Conservation (phyloP, 2,888 invertebrate genomes). For the Cheiracanthium punctorium region DNA sequence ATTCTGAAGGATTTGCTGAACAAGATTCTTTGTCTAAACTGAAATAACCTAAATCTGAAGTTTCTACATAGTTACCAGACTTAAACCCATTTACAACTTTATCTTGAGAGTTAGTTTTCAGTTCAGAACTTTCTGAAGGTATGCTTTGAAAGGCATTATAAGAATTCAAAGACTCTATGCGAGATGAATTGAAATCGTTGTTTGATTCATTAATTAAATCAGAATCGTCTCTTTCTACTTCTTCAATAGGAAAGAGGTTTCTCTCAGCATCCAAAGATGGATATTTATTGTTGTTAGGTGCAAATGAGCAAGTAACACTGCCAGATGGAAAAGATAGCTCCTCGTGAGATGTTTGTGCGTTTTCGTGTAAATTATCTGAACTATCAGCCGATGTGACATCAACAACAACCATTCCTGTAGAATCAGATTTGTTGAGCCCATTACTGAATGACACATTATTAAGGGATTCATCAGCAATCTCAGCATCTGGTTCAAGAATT, state of each 20-base stretch:
- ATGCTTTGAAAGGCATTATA: neutral
- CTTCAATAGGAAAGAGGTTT: neutral
- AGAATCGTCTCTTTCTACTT: neutral
- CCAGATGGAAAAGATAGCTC: neutral
- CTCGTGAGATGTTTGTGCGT: neutral
- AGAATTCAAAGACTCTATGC: neutral
- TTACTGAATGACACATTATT: neutral
- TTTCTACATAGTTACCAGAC: neutral
- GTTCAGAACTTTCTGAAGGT: too few species aligned
- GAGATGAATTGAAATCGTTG: neutral
- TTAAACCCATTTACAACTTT: neutral
- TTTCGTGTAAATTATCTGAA: neutral
- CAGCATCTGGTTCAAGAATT: neutral
- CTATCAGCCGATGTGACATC: neutral
- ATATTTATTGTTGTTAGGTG: neutral
- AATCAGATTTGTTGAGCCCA: neutral
- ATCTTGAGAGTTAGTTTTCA: neutral
- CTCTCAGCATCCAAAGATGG: neutral
- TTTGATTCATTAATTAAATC: neutral
- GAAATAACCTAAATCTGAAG: slow-evolving; percentile 53
- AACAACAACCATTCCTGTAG: neutral
- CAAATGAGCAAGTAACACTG: neutral
- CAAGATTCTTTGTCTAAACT: slow-evolving; percentile 25
- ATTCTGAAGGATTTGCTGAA: neutral
- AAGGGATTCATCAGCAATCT: neutral